Conservation (phyloP, 2,797 vertebrate genomes). For the Coilia nasus region DNA sequence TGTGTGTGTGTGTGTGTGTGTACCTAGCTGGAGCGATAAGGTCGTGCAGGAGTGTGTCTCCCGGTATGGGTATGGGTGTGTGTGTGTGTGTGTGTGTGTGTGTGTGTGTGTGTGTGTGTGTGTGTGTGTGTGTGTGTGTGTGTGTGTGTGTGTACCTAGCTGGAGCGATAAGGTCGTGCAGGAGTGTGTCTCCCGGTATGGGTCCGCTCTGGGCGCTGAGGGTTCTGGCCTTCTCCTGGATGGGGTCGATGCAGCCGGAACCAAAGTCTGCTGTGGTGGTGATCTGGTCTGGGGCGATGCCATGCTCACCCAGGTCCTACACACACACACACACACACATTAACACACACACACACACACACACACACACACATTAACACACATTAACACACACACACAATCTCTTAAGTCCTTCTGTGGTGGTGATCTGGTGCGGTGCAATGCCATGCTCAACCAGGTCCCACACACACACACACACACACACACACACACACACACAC, state of each 20-base stretch:
- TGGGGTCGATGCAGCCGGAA: constrained; percentile 79
- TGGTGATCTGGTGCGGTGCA: no score
- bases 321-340: no score
- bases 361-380: no score
- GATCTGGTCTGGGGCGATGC: constrained; percentile 89
- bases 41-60: neutral
- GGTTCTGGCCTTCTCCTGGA: constrained; percentile 83
- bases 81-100: neutral
- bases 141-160: constrained; percentile 75
- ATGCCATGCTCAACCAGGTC: constrained; percentile 94
- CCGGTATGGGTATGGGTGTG: neutral
- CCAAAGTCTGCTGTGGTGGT: constrained; percentile 87
- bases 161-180: constrained; percentile 88
- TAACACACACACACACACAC: no score
- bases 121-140: neutral
- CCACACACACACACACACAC: no score
- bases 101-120: neutral
- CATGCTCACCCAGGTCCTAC: no score
- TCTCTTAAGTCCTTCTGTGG: no score
- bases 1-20: neutral
- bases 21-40: neutral
- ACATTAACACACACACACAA: no score
- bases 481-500: no score
- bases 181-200: constrained; percentile 87
- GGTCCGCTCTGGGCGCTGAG: constrained; percentile 78